Evolutionary conservation across 37 sponge, comb jelly and placozoan genomes (phyloP), one percentile per base, ranked within the genome.

Genomic region (Axinella damicornis): DNA sequence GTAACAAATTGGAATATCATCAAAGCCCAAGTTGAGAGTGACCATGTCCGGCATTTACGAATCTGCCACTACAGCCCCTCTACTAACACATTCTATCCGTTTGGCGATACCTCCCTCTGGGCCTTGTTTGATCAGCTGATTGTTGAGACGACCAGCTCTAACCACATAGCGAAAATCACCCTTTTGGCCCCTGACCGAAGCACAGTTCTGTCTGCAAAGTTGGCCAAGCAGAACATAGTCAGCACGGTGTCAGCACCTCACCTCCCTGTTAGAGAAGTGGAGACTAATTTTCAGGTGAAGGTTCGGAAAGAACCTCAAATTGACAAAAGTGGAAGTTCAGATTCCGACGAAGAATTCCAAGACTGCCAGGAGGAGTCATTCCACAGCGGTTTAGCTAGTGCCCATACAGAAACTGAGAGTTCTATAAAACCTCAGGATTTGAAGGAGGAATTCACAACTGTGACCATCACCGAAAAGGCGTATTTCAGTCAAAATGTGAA

Each of bases 71-170:
- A 57, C 31, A 57, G 55, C 25, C 57, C 55, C 2, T 57, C 58
- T 17, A 76, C 77, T 5, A 76, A 76, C 57, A 32, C 62, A 28
- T 33, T 28, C 33, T 76, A 56, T 20, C 77, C 59, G 5, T 76
- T 57, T 57, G 57, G 32, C 15, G 19, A 21, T 14, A 57, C 77
- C 19, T 57, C 37, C 17, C 20, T 56, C 33, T 76, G 77, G 77
- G 28, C n/a, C 5, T 57, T 76, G 61, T 76, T 76, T 57, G 57
- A 76, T 33, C 77, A 76, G 77, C 38, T 76, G 18, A 15, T 76
- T 15, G 55, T 54, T 25, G 77, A 76, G 33, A 76, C 57, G 31
- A 76, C 77, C 2, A 16, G 20, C 20, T 34, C 25, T 14, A 33
- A 76, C 21, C 24, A 54, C 32, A 76, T 76, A 28, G 77, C 77